Evolutionary conservation across 2,113 vertebrate species (phyloP).

Genomic region (Phodopus roborovskii): DNA sequence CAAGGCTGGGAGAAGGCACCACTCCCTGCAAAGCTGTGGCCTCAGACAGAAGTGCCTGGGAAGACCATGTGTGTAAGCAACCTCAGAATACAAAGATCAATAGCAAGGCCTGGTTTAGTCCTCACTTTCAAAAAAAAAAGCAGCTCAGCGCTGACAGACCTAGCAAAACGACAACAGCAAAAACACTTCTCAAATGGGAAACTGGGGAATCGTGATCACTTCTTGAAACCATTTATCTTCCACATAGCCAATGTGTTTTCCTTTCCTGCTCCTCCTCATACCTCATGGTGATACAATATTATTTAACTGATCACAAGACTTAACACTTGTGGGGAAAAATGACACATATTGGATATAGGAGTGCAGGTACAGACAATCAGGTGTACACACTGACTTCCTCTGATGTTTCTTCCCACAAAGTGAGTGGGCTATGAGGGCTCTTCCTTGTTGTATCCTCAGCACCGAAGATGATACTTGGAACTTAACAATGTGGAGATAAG

Average conservation of each 20-base stretch:
- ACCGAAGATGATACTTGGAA: not conserved
- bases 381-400: rapidly evolving
- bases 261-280: not conserved
- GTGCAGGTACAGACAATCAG: not conserved
- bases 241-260: not conserved
- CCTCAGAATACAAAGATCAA: not conserved
- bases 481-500: not conserved
- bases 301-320: not conserved
- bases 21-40: not conserved
- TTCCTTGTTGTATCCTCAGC: not conserved
- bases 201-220: not conserved
- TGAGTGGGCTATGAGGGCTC: not conserved
- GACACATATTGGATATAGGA: no score
- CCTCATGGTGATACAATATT: not conserved
- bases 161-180: not conserved
- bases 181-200: not conserved
- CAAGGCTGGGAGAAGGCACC: not conserved
- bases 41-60: not conserved
- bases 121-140: not conserved
- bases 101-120: not conserved
- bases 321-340: not conserved
- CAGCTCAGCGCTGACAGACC: not conserved
- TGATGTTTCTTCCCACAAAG: not conserved
- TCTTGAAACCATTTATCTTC: not conserved
- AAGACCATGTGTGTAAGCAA: not conserved